These are phyloP conservation scores for Falco biarmicus DNA, from an alignment of 2,797 vertebrate genomes.

Conservation along the genomic window DNA sequence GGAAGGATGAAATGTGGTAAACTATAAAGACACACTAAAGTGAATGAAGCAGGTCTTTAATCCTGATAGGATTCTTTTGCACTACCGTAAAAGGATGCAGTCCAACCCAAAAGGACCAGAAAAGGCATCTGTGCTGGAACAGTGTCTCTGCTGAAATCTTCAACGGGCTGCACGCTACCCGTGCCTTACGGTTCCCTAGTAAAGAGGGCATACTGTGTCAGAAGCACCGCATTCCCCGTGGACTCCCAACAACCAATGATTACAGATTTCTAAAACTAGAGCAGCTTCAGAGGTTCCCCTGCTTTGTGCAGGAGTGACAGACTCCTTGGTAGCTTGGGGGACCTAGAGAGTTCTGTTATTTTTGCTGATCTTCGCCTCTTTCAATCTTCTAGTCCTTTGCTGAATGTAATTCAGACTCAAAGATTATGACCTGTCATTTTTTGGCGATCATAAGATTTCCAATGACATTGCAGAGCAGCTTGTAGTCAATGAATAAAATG, in stretches of 20 bases:
- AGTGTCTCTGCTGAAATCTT: not conserved
- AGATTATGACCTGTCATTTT: not conserved
- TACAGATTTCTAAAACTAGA: not conserved
- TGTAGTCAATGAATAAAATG: not conserved
- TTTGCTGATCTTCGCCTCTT: not conserved
- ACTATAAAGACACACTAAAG: not conserved
- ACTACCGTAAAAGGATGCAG: not conserved
- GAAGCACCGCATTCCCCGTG: not conserved
- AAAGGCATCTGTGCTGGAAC: not conserved
- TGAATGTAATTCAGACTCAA: not conserved
- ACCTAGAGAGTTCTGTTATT: not conserved
- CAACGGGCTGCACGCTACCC: not conserved
- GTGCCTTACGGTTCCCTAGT: not conserved
- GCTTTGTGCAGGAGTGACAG: not conserved
- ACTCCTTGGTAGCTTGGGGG: not conserved
- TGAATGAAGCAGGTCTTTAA: not conserved
- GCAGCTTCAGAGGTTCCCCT: not conserved
- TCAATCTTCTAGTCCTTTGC: not conserved
- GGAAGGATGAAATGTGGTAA: conserved; percentile 1
- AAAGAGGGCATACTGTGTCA: not conserved
- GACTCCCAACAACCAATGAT: not conserved
- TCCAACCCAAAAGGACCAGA: not conserved
- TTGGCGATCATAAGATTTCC: not conserved
- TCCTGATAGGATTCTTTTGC: not conserved
- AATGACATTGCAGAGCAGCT: not conserved